A percentile compares a stretch with the other conserved stretches of the same genome.
phyloP scores from a whole-genome alignment of 2,113 vertebrate genomes.

The Dasypus novemcinctus region DNA sequence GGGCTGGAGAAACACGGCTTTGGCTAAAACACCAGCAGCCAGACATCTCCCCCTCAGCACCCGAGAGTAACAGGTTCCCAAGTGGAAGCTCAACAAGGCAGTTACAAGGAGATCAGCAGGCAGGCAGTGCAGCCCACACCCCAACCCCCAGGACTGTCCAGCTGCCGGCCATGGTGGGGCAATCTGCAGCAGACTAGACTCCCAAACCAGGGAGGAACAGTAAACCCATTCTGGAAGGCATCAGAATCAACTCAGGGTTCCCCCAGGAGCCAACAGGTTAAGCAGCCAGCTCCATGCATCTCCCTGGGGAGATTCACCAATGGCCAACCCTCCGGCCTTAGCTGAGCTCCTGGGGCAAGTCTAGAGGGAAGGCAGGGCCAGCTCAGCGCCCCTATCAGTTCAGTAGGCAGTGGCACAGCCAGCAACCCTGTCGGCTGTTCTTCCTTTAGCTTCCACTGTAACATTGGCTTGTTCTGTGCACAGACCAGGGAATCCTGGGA shows the following conservation, averaged over 20 bases:
- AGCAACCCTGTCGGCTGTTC: not conserved
- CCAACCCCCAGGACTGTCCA: too few relatives aligned
- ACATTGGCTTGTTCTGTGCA: not conserved
- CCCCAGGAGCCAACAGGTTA: not conserved
- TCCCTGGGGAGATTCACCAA: not conserved
- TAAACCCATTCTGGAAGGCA: not conserved
- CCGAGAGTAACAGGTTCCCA: not conserved
- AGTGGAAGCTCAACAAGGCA: not conserved
- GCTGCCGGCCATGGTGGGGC: not conserved
- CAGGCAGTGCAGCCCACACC: not conserved
- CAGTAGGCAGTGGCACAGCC: not conserved
- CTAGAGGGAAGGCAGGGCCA: not conserved
- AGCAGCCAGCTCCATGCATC: too few relatives aligned
- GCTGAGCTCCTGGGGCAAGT: not conserved
- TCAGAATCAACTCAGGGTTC: not conserved
- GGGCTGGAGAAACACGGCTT: not conserved
- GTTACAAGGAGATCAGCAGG: not conserved
- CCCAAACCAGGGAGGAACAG: not conserved
- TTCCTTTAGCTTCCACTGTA: not conserved
- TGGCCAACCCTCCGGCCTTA: not conserved
- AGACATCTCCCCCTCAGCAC: not conserved
- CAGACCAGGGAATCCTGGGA: not conserved
- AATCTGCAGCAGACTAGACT: not conserved
- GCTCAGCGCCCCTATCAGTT: not conserved
- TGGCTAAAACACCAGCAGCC: not conserved